These are phyloP conservation scores for Acestrorhynchus altus DNA, from an alignment of 2,797 vertebrate genomes.

Conservation along the genomic window DNA sequence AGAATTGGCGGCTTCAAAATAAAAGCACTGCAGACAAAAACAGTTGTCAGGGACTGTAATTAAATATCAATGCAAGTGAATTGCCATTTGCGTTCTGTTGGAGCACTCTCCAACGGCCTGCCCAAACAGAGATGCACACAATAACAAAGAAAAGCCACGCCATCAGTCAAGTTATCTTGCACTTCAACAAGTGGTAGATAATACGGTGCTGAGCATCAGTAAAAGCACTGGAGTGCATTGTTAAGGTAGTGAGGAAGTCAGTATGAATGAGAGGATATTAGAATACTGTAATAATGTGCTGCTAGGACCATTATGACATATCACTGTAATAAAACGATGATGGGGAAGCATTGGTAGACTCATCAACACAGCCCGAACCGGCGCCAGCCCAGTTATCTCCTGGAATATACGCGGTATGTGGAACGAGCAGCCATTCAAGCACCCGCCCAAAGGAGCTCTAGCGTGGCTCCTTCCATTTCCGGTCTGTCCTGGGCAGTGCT, in stretches of 20 bases:
- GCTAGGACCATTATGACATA: conserved; percentile 14
- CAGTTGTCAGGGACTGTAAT: conserved; percentile 25
- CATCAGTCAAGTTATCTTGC: conserved; percentile 6
- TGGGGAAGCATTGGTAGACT: neutral
- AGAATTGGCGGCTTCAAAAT: conserved; percentile 13
- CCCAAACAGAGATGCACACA: conserved; percentile 40
- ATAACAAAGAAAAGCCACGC: conserved; percentile 5
- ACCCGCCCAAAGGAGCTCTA: neutral
- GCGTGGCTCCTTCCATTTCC: conserved; percentile 39
- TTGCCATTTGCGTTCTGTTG: conserved; percentile 37
- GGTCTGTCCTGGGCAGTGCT: conserved; percentile 60
- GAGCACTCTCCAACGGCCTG: neutral
- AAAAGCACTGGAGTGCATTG: conserved; percentile 18
- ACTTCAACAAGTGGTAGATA: conserved; percentile 28
- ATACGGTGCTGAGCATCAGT: conserved; percentile 14
- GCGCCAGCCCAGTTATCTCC: conserved; percentile 20
- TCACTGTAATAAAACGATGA: conserved; percentile 1
- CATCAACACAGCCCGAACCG: conserved; percentile 14
- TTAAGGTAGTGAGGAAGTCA: conserved; percentile 18
- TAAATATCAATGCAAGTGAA: conserved; percentile 28
- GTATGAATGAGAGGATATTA: conserved; percentile 30
- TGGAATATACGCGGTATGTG: conserved; percentile 6
- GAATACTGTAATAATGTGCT: conserved; percentile 31
- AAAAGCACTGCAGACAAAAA: conserved; percentile 22
- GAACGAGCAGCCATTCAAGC: conserved; percentile 31